phyloP scores from a whole-genome alignment of 2,888 invertebrate genomes.

The Drosophila demipolita region DNA sequence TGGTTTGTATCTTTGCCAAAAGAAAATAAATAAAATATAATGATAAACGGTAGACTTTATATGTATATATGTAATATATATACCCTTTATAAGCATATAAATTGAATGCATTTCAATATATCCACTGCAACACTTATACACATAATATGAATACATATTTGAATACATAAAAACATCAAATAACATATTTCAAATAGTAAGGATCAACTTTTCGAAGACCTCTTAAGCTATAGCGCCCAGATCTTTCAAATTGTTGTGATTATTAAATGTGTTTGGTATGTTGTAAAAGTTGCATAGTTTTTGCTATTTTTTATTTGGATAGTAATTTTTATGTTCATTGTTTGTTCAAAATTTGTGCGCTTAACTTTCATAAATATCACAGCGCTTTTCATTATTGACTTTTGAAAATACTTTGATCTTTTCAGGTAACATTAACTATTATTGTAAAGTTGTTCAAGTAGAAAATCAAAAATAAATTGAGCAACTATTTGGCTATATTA shows the following conservation, averaged over 20 bases:
- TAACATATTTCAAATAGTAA: background rate
- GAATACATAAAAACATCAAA: background rate
- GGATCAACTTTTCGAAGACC: background rate
- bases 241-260: background rate
- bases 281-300: background rate
- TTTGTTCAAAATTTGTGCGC: conserved; percentile 1
- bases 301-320: background rate
- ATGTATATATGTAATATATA: background rate
- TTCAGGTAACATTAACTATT: background rate
- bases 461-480: background rate
- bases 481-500: background rate
- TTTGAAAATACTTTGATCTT: background rate
- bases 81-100: background rate
- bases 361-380: conserved; percentile 15
- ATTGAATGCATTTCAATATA: background rate
- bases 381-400: conserved; percentile 3
- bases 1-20: background rate
- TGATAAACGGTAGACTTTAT: background rate
- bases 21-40: background rate
- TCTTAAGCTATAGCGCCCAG: background rate
- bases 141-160: background rate
- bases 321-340: background rate
- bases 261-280: background rate
- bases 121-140: background rate
- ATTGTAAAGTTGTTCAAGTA: background rate